A percentile compares a stretch with the other conserved stretches of the same genome.
These are phyloP conservation scores for Taphrorychus bicolor DNA, from an alignment of 2,888 invertebrate species.

Conservation along the genomic window DNA sequence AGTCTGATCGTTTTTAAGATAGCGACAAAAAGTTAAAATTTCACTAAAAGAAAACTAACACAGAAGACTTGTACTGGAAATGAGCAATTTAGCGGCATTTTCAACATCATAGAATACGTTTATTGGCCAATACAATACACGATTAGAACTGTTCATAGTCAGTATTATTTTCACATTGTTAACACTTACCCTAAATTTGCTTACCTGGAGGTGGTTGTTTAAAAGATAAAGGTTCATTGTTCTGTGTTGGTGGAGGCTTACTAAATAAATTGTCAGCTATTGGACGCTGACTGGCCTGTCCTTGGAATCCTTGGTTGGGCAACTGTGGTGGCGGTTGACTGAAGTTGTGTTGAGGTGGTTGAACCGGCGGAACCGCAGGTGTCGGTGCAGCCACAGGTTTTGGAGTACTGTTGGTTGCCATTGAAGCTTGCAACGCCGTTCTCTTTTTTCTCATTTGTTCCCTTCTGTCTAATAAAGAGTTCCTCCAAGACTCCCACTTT, in stretches of 20 bases:
- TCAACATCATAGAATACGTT: no score
- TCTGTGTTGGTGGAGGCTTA: conserved; percentile 52
- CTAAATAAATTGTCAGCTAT: conserved; percentile 36
- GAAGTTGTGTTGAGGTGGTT: conserved; percentile 1
- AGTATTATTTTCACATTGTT: no score
- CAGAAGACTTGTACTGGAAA: no score
- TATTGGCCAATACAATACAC: no score
- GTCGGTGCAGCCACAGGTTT: not conserved
- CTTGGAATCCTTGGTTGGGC: not conserved
- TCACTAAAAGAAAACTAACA: no score
- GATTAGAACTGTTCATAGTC: no score
- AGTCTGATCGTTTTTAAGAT: no score
- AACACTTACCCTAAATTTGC: no score
- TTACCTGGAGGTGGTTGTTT: conserved; percentile 38
- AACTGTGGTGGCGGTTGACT: not conserved
- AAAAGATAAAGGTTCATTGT: conserved; percentile 53
- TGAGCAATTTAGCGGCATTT: no score
- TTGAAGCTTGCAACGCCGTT: conserved; percentile 48
- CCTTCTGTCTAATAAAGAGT: conserved; percentile 79
- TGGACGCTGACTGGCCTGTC: not conserved
- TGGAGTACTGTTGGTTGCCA: no score
- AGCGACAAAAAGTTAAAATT: no score
- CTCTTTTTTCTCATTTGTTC: conserved; percentile 80
- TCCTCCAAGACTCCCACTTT: conserved; percentile 86
- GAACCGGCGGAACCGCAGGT: not conserved